These are phyloP conservation scores for Copidosoma aretas DNA, from an alignment of 2,888 invertebrate species.

Conservation along the genomic window DNA sequence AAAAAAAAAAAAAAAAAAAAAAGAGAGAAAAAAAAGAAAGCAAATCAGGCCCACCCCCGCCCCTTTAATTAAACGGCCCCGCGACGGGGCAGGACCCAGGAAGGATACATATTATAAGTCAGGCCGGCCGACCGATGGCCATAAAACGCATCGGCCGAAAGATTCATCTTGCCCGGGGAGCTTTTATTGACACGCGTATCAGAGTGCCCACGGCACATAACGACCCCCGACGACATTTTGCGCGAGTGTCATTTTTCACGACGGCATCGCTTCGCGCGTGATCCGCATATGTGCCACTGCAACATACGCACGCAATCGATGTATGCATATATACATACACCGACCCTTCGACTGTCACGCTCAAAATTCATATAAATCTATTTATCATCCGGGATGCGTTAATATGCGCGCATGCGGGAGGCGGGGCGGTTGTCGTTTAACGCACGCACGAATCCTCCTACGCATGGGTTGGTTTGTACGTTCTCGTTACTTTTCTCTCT, in stretches of 20 bases:
- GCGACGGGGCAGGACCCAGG: slow-evolving; percentile 4
- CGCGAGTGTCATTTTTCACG: not conserved
- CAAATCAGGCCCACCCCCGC: too few species aligned
- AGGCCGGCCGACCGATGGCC: slow-evolving; percentile 7
- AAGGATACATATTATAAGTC: slow-evolving; percentile 28
- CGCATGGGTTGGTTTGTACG: too few species aligned
- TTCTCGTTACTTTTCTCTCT: not conserved
- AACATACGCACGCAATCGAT: too few species aligned
- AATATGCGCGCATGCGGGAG: slow-evolving; percentile 40
- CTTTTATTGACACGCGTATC: slow-evolving; percentile 42
- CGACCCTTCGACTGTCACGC: slow-evolving; percentile 39
- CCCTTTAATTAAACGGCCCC: too few species aligned
- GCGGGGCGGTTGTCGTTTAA: slow-evolving; percentile 35
- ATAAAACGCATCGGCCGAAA: slow-evolving; percentile 40
- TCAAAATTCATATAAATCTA: slow-evolving; percentile 56
- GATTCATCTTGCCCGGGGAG: slow-evolving; percentile 36
- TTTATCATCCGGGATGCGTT: slow-evolving; percentile 51
- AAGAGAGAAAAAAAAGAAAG: not conserved
- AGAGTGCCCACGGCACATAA: slow-evolving; percentile 34
- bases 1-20: not conserved
- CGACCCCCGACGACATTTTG: slow-evolving; percentile 34
- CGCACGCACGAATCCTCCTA: slow-evolving; percentile 21
- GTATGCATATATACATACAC: too few species aligned
- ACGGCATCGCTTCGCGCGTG: not conserved
- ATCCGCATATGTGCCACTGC: too few species aligned